phyloP scores from a whole-genome alignment of 2,888 invertebrate genomes.

The Hypomecis atomaria region DNA sequence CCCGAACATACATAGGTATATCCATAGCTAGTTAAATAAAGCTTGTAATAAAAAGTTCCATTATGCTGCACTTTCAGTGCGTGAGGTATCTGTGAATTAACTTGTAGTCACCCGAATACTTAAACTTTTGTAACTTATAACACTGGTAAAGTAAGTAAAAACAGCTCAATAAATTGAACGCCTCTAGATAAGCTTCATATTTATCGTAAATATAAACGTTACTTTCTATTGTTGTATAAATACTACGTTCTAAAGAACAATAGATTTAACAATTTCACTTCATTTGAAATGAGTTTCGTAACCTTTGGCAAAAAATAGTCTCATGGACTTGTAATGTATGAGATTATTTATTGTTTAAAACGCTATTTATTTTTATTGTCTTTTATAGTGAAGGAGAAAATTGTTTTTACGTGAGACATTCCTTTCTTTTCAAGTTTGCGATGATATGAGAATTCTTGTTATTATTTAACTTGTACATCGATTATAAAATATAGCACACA shows the following conservation, averaged over 20 bases:
- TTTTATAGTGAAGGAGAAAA: constrained; percentile 5
- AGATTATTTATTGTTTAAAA: constrained; percentile 6
- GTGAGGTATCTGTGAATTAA: too few relatives aligned
- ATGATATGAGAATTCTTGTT: background rate
- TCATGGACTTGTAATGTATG: background rate
- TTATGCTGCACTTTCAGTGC: too few relatives aligned
- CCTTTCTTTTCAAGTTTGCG: background rate
- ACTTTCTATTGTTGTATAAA: background rate
- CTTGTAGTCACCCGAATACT: too few relatives aligned
- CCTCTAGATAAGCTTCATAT: too few relatives aligned
- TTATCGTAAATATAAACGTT: background rate
- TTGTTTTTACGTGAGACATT: background rate
- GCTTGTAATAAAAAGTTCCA: too few relatives aligned
- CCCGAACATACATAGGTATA: too few relatives aligned
- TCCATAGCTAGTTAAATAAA: too few relatives aligned
- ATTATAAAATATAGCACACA: too few relatives aligned
- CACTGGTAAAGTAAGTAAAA: too few relatives aligned
- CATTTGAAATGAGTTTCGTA: background rate
- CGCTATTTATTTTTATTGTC: background rate
- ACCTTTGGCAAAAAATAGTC: background rate
- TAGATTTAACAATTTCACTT: background rate
- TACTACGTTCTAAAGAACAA: background rate
- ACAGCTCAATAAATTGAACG: too few relatives aligned
- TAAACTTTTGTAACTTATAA: too few relatives aligned
- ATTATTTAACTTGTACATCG: too few relatives aligned